These are phyloP conservation scores for Apostichopus leukothele DNA, from an alignment of 53 echinoderm and acorn worm genomes.

Conservation along the genomic window DNA sequence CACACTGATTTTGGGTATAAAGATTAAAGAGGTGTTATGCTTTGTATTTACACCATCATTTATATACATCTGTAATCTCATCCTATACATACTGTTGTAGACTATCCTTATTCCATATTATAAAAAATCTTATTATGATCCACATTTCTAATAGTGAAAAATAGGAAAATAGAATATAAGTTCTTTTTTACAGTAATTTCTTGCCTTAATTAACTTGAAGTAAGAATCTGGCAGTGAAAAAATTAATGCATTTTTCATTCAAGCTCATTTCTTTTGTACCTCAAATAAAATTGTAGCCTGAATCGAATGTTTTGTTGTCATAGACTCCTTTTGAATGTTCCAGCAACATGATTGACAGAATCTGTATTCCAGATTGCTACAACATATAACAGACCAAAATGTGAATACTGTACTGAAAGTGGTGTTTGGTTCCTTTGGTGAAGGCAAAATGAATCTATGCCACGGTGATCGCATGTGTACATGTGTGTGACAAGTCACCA, in stretches of 20 bases:
- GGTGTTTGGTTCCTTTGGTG: too few species aligned
- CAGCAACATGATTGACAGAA: too few species aligned
- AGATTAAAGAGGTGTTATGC: too few species aligned
- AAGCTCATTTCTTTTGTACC: slow-evolving; percentile 25
- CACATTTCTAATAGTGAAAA: neutral
- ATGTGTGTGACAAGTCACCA: too few species aligned
- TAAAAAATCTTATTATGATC: neutral
- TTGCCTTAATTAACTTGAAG: slow-evolving; percentile 39
- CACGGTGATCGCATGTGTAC: too few species aligned
- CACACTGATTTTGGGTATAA: too few species aligned
- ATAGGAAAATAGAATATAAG: slow-evolving; percentile 31
- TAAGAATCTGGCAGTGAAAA: slow-evolving; percentile 26
- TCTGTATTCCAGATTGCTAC: too few species aligned
- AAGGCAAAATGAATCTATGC: too few species aligned
- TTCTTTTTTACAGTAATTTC: slow-evolving; percentile 34
- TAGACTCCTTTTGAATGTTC: too few species aligned
- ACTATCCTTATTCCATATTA: slow-evolving; percentile 20
- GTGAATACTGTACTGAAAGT: too few species aligned
- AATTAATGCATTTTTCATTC: slow-evolving; percentile 24
- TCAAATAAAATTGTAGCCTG: slow-evolving; percentile 18
- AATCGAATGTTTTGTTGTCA: too few species aligned
- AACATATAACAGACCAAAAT: too few species aligned
- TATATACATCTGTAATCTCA: slow-evolving; percentile 27
- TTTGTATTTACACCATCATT: slow-evolving; percentile 17
- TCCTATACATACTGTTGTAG: slow-evolving; percentile 16